Evolutionary conservation across 2,888 invertebrate species (phyloP).

Genomic region (Villa cingulata): DNA sequence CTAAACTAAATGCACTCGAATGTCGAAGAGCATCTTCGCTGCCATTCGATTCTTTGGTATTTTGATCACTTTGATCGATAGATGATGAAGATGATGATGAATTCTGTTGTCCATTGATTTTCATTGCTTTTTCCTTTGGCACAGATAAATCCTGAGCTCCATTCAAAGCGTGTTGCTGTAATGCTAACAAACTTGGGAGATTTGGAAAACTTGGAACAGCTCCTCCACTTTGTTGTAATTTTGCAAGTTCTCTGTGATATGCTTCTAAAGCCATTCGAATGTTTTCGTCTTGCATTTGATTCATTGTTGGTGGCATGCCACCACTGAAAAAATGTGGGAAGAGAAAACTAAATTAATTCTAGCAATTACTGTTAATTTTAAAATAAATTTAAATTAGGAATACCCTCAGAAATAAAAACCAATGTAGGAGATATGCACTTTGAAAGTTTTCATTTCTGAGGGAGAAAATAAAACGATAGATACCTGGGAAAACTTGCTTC

Average conservation of each 20-base stretch:
- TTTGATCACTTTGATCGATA: slow-evolving; percentile 48
- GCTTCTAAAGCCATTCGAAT: slow-evolving; percentile 81
- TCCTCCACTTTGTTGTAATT: slow-evolving; percentile 53
- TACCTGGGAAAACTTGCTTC: slow-evolving; percentile 65
- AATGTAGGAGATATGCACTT: too few relatives aligned
- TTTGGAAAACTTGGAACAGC: slow-evolving; percentile 44
- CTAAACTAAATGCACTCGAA: slow-evolving; percentile 69
- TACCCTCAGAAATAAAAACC: not conserved
- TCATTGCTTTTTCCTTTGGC: slow-evolving; percentile 53
- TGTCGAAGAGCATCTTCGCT: slow-evolving; percentile 24
- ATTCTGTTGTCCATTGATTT: slow-evolving; percentile 36
- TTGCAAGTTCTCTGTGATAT: slow-evolving; percentile 85
- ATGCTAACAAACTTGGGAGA: slow-evolving; percentile 54
- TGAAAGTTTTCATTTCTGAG: not conserved
- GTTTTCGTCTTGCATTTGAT: slow-evolving; percentile 55
- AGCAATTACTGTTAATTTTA: slow-evolving; percentile 35
- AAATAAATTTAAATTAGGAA: slow-evolving; percentile 21
- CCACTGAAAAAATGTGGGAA: slow-evolving; percentile 74
- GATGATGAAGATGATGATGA: not conserved
- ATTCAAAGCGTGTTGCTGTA: slow-evolving; percentile 60
- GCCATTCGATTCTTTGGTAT: slow-evolving; percentile 46
- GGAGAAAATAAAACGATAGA: slow-evolving; percentile 20
- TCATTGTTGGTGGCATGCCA: slow-evolving; percentile 30
- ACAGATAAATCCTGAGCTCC: slow-evolving; percentile 73
- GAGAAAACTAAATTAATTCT: slow-evolving; percentile 47